Conservation (phyloP, 2,797 vertebrate genomes). For the Phylloscopus collybita region DNA sequence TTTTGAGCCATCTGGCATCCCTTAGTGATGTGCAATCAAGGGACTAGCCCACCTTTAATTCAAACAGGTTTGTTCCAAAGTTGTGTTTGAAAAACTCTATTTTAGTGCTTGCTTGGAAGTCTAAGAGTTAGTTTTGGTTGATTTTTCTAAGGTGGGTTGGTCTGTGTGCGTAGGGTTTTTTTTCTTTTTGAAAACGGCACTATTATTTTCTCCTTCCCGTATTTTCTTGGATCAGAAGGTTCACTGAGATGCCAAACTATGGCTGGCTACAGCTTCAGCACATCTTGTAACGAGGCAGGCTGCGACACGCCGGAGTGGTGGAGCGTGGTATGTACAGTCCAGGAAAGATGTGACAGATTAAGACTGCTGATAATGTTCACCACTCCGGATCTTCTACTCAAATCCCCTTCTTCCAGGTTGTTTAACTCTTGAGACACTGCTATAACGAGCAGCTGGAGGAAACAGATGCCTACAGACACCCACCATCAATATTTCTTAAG, state of each 20-base stretch:
- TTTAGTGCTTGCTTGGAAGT: background rate
- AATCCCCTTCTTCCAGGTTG: conserved; percentile 35
- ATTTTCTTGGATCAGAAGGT: conserved; percentile 56
- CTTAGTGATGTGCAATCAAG: background rate
- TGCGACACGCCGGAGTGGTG: conserved; percentile 52
- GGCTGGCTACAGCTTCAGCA: conserved; percentile 46
- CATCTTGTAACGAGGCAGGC: conserved; percentile 62
- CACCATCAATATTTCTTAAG: background rate
- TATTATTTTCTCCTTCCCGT: conserved; percentile 39
- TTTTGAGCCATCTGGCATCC: background rate
- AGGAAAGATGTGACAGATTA: conserved; percentile 64
- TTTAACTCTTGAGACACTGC: conserved; percentile 57
- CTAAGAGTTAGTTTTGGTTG: background rate
- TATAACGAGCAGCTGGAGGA: background rate
- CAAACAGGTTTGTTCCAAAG: background rate
- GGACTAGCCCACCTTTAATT: background rate
- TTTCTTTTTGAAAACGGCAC: background rate
- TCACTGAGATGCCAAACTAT: conserved; percentile 54
- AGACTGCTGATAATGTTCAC: conserved; percentile 36
- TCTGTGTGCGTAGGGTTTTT: background rate
- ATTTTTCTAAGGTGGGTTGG: background rate
- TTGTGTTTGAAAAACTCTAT: background rate
- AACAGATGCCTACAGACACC: background rate
- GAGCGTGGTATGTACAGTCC: conserved; percentile 33
- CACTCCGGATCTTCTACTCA: conserved; percentile 6